Evolutionary conservation across 1,140 invertebrate genomes (phyloP).

Genomic region (Subanguina moxae): DNA sequence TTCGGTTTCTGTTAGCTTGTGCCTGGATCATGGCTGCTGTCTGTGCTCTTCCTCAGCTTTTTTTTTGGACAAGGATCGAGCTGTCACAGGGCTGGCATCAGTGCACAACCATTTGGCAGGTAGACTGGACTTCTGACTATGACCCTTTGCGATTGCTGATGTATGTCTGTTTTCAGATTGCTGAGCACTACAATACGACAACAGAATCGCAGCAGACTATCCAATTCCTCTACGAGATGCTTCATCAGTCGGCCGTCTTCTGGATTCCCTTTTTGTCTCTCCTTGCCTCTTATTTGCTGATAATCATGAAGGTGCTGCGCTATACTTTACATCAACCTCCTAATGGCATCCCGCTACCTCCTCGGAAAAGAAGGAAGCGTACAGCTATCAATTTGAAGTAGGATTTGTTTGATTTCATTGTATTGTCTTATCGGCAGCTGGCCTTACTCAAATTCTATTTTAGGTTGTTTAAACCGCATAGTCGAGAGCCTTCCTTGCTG

Average conservation of each 20-base stretch:
- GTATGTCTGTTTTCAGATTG: constrained; percentile 13
- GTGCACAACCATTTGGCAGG: constrained; percentile 52
- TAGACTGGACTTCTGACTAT: too few species aligned
- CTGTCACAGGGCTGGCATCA: constrained; percentile 36
- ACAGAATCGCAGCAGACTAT: constrained; percentile 15
- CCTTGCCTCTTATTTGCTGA: constrained; percentile 42
- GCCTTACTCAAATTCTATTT: neutral
- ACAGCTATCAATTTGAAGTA: too few species aligned
- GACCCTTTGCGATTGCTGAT: too few species aligned
- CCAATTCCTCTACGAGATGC: constrained; percentile 44
- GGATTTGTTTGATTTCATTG: too few species aligned
- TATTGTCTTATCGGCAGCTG: too few species aligned
- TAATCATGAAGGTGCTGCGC: constrained; percentile 40
- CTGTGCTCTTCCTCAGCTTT: constrained; percentile 49
- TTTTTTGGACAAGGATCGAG: constrained; percentile 48
- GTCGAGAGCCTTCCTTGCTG: neutral
- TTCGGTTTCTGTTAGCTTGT: constrained; percentile 33
- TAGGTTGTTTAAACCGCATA: neutral
- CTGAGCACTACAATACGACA: constrained; percentile 14
- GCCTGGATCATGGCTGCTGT: constrained; percentile 47
- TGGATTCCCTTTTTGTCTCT: constrained; percentile 48
- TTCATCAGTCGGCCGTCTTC: constrained; percentile 42
- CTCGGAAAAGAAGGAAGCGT: too few species aligned
- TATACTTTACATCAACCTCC: constrained; percentile 25
- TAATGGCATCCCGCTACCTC: too few species aligned